Evolutionary conservation across 2,888 invertebrate species (phyloP).

Genomic region (Crematogaster levior): DNA sequence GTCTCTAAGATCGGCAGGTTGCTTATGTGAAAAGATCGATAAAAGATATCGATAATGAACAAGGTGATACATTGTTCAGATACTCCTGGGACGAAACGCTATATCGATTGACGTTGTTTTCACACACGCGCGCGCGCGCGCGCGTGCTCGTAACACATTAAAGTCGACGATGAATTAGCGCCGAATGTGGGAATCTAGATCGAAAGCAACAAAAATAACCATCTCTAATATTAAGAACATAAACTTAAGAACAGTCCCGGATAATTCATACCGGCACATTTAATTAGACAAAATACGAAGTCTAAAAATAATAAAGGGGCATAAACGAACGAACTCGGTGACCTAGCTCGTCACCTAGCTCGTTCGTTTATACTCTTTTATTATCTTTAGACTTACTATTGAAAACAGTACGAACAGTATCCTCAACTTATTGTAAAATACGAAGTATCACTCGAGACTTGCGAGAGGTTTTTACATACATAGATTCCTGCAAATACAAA

Average conservation of each 20-base stretch:
- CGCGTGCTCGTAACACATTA: background rate
- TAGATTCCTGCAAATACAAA: too few species aligned
- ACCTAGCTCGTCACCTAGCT: too few species aligned
- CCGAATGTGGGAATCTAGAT: conserved; percentile 9
- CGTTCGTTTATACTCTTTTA: too few species aligned
- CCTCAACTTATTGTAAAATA: too few species aligned
- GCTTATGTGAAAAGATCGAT: background rate
- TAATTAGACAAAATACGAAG: background rate
- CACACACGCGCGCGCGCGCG: background rate
- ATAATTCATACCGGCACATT: background rate
- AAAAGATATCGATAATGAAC: background rate
- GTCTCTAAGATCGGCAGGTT: background rate
- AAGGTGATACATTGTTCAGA: background rate
- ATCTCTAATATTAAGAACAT: conserved; percentile 1
- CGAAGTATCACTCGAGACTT: background rate
- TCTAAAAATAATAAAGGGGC: too few species aligned
- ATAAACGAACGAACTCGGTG: too few species aligned
- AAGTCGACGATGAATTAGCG: background rate
- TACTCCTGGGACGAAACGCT: background rate
- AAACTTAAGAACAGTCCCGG: background rate
- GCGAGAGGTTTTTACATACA: background rate
- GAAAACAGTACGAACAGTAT: too few species aligned
- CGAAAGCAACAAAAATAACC: background rate
- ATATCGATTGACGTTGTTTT: background rate
- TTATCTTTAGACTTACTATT: too few species aligned